phyloP scores from a whole-genome alignment of 1,140 invertebrate species.

The Globodera ellingtonae region DNA sequence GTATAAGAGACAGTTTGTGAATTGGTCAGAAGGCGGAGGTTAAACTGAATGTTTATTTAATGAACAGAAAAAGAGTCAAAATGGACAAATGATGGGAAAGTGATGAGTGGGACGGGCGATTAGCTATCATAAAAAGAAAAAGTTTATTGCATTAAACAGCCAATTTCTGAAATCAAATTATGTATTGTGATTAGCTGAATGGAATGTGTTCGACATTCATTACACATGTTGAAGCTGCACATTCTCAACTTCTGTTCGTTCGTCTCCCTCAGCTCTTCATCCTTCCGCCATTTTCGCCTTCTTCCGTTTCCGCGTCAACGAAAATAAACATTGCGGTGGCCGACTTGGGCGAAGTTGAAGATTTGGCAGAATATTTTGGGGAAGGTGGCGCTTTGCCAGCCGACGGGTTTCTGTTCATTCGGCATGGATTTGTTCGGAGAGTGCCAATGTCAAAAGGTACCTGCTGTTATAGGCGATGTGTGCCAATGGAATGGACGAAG shows the following conservation, averaged over 20 bases:
- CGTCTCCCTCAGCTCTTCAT: neutral
- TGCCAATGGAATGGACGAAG: slow-evolving; percentile 20
- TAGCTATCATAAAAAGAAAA: too few relatives aligned
- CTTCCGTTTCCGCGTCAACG: slow-evolving; percentile 18
- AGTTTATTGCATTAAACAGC: too few relatives aligned
- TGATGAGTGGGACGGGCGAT: too few relatives aligned
- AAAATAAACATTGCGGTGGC: slow-evolving; percentile 20
- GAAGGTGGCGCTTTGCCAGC: neutral
- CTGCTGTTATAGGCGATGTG: slow-evolving; percentile 1
- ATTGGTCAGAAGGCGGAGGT: neutral
- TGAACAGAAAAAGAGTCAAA: neutral
- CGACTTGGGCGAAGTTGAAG: neutral
- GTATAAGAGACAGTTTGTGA: too few relatives aligned
- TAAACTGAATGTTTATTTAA: slow-evolving; percentile 1
- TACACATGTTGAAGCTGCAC: neutral
- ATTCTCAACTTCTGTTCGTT: neutral
- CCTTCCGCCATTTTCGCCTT: neutral
- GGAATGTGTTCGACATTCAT: too few relatives aligned
- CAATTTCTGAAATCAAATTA: too few relatives aligned
- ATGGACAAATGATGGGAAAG: neutral
- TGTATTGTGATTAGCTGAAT: too few relatives aligned
- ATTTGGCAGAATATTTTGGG: slow-evolving; percentile 17
- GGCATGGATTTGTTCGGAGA: neutral
- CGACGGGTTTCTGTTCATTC: neutral
- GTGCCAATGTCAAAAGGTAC: neutral